Percentiles rank a stretch among this genome's conserved stretches.
Evolutionary conservation across 2,797 vertebrate species (phyloP).

Genomic region (Paramormyrops hopkinsi): DNA sequence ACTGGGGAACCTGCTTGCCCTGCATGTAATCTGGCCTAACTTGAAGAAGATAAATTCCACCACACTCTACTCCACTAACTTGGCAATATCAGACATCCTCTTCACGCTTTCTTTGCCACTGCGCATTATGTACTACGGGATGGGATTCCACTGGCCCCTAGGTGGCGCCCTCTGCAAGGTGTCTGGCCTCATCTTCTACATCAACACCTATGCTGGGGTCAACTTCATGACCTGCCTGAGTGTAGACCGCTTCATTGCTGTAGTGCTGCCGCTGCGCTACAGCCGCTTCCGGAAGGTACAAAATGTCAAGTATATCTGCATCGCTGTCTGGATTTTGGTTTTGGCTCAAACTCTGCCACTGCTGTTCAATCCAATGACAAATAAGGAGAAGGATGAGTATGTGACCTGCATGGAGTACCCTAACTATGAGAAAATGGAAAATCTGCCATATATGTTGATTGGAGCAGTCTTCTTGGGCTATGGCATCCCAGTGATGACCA

Average conservation of each 20-base stretch:
- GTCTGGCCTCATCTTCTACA: slow-evolving; percentile 79
- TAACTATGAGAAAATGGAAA: slow-evolving; percentile 73
- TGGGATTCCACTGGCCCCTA: slow-evolving; percentile 85
- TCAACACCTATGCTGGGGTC: slow-evolving; percentile 90
- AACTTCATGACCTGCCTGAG: slow-evolving; percentile 98
- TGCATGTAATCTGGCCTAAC: slow-evolving; percentile 82
- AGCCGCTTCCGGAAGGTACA: slow-evolving; percentile 70
- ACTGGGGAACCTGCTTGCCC: slow-evolving; percentile 79
- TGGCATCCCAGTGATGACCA: slow-evolving; percentile 71
- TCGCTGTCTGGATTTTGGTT: slow-evolving; percentile 78
- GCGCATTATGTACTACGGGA: slow-evolving; percentile 77
- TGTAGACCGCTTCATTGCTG: slow-evolving; percentile 85
- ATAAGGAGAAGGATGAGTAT: slow-evolving; percentile 42
- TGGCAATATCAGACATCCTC: slow-evolving; percentile 87
- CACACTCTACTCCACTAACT: slow-evolving; percentile 87
- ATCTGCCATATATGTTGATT: slow-evolving; percentile 76
- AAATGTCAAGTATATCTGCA: slow-evolving; percentile 74
- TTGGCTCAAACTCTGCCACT: slow-evolving; percentile 83
- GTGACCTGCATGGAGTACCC: slow-evolving; percentile 95
- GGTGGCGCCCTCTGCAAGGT: slow-evolving; percentile 74
- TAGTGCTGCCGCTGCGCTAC: slow-evolving; percentile 82
- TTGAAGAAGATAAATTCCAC: slow-evolving; percentile 94
- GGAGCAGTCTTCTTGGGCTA: slow-evolving; percentile 81
- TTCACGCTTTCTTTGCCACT: slow-evolving; percentile 79
- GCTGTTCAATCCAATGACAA: slow-evolving; percentile 68